Base-by-base conservation (phyloP, 2,113 vertebrate species). In the Siphamia tubifer region DNA sequence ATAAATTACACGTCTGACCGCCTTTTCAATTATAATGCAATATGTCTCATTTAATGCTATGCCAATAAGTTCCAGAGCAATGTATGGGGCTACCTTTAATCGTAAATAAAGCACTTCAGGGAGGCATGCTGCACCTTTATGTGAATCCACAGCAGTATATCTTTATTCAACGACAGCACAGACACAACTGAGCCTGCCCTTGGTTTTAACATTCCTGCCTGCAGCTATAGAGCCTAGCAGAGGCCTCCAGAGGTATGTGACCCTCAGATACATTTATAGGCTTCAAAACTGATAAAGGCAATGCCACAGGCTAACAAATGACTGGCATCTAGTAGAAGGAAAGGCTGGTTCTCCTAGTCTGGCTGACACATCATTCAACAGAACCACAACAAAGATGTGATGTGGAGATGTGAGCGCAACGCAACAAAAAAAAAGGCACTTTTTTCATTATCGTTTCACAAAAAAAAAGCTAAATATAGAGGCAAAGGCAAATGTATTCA, bases 241-340 rank as follows among this genome's bases (percentile, higher is more conserved):
- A 73, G 68, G 70, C 76, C 73, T 77, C 71, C 45, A 55, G 72
- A 82, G 81, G 53, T 67, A 82, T 72, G 66, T 68, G 79, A 77
- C 81, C 79, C 72, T 83, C 65, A 71, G 80, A 65, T 74, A 80
- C 73, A 65, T 86, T 81, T 79, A 81, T 47, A 57, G 66, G 70
- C 61, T 76, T 57, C 51, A 67, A 47, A 69, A 66, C 53, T 65
- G 70, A 78, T 83, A 83, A 79, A 79, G 75, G 74, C 65, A 72
- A 61, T 24, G 78, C 72, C 68, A 71, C 43, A 11, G 82, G 77
- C 81, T 31, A 74, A 62, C 42, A 44, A 75, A 61, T 76, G 75
- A 84, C 76, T 87, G 79, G 55, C 73, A 83, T 45, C 45, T 56
- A 72, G 40, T 54, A 28, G 61, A 63, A 57, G 71, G 44, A 68